Base-by-base conservation (phyloP, 2,888 invertebrate genomes). In the Andrena camellia region DNA sequence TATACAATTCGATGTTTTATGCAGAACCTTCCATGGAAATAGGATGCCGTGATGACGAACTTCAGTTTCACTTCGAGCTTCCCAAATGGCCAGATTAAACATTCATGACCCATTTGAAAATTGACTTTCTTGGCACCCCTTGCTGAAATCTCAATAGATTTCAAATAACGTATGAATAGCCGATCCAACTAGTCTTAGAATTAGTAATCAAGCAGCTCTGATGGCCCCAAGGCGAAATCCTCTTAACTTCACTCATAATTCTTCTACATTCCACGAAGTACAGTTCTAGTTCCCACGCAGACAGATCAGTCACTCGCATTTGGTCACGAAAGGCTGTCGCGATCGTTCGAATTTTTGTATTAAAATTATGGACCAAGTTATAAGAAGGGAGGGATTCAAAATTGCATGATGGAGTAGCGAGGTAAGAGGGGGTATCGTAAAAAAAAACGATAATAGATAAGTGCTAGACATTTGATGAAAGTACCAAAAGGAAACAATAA, bases 201-300 rank as follows among this genome's bases (percentile, higher is more conserved):
- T 7, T 17, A 13, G 35, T 29, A 35, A 35, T 76, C 78, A 50
- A 17, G 54, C 64, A 2, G 13, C 23, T 42, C 6, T 29, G 35
- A 42, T 23, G 6, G 6, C 23, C 1, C 6, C 20, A 23, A 33
- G 57, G 26, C n/a, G 29, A 57, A 23, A 35, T 48, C 13, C 7
- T 59, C 20, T 13, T n/a, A 29, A 17, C n/a, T 69, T 5, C 33
- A 13, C 57, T 5, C n/a, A 57, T 1, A 31, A 26, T 31, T 31
- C 63, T 23, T 54, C 54, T 69, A 79, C 78, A 69, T 78, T 64
- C 57, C 69, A 69, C 78, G 59, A 79, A 79, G 59, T 59, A 64
- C 52, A 23, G 35, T 23, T n/a, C 17, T 50, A 60, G 42, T 54
- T 68, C 50, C 57, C 52, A 20, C 52, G 17, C 23, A 2, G 31